Conservation (phyloP, 2,113 vertebrate species). For the Cephalopterus ornatus region DNA sequence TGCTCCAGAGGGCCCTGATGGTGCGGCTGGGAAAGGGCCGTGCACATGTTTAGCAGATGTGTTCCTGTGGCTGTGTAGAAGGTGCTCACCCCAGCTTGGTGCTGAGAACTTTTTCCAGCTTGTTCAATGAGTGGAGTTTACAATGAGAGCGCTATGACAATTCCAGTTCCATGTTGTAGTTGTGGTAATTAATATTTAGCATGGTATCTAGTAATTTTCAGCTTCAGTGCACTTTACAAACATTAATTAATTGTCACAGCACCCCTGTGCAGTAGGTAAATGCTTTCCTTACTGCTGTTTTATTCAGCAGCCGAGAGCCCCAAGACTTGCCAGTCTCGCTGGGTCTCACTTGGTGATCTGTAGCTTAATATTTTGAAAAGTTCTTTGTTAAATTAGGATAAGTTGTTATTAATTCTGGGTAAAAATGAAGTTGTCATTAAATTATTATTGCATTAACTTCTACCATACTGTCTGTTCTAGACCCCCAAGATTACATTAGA, state of each 20-base stretch:
- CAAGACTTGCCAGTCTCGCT: background rate
- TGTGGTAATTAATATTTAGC: constrained; percentile 61
- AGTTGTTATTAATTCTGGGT: constrained; percentile 21
- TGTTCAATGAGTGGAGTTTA: background rate
- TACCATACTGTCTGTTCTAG: constrained; percentile 23
- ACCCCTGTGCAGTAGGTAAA: constrained; percentile 36
- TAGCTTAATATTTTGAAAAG: constrained; percentile 4
- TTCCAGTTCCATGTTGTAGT: background rate
- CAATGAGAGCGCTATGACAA: background rate
- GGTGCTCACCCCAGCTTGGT: background rate
- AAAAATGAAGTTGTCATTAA: constrained; percentile 21
- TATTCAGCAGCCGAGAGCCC: background rate
- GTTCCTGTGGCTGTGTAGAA: accelerated
- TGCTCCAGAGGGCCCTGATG: accelerated
- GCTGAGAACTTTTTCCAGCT: background rate
- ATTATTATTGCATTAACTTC: constrained; percentile 42
- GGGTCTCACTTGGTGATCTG: background rate
- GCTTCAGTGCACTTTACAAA: constrained; percentile 51
- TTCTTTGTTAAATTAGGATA: constrained; percentile 39
- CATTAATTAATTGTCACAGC: constrained; percentile 57
- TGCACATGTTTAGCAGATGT: accelerated
- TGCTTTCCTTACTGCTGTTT: background rate
- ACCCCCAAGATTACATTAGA: constrained; percentile 25
- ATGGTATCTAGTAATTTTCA: constrained; percentile 56
- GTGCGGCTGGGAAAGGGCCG: accelerated